Evolutionary conservation across 2,797 vertebrate genomes (phyloP), one percentile per base, ranked within the genome.

Genomic region (Falco biarmicus): DNA sequence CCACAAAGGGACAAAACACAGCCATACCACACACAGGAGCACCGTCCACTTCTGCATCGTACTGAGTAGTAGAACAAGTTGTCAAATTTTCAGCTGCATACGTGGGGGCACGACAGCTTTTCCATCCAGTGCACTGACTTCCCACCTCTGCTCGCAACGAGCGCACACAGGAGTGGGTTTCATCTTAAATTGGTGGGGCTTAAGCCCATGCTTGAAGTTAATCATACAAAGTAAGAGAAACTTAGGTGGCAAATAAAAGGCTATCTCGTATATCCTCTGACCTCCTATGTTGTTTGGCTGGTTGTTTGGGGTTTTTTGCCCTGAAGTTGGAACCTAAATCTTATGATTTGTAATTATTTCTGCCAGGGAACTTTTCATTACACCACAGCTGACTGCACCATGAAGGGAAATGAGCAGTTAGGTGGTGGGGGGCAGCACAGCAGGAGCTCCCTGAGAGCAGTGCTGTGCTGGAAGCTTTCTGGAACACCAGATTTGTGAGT

Each of bases 81-180:
- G 15, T 32, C n/a, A n/a, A 26, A 48, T 56, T 75, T 80, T 45
- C 45, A 60, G 47, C 45, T 48, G 19, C 6, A 0, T 15, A 25
- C 41, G 4, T 12, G 2, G 11, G 4, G 31, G 16, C n/a, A 77
- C 60, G 39, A 31, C 26, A 63, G 25, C 22, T 63, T 45, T 77
- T 61, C 37, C 64, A 63, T 5, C 17, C 8, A 15, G 12, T 0
- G 0, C 26, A 43, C 28, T 56, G 17, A 3, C 15, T 66, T 68
- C 12, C 25, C 54, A 3, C 11, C 24, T 47, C 32, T 66, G 21
- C 48, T 78, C 56, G 60, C 60, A 48, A 41, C 12, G 26, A 68
- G 21, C 20, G 37, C 18, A 0, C 10, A 15, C 47, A 61, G 24
- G 37, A 91, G 45, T 7, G 39, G 32, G 19, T 31, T 69, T 54